These are phyloP conservation scores for Poecilia velifera DNA, from an alignment of 2,797 vertebrate species.

Conservation along the genomic window DNA sequence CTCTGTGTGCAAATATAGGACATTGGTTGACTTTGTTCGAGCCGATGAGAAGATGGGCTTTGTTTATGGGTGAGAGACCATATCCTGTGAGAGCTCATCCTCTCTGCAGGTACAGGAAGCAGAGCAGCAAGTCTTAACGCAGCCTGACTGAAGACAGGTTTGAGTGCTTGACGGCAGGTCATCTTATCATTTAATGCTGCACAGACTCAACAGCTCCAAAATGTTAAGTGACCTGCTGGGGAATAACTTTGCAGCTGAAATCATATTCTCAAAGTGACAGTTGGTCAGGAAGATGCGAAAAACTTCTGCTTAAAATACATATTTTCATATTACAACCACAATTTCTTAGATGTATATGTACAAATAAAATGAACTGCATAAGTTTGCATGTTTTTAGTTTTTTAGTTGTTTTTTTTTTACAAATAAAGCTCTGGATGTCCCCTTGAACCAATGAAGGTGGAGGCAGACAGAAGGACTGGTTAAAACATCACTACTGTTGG, in stretches of 20 bases:
- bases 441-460: too few relatives aligned
- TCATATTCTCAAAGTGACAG: not conserved
- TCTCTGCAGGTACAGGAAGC: slow-evolving; percentile 22
- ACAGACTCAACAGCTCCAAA: slow-evolving; percentile 16
- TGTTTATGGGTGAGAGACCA: not conserved
- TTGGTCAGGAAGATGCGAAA: not conserved
- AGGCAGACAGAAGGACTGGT: not conserved
- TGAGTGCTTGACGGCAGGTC: not conserved
- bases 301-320: not conserved
- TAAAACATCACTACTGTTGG: too few relatives aligned
- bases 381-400: not conserved
- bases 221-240: slow-evolving; percentile 3
- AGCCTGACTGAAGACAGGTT: not conserved
- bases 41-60: not conserved
- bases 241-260: not conserved
- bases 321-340: not conserved
- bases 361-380: not conserved
- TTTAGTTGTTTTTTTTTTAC: not conserved
- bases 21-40: not conserved
- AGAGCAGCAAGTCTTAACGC: not conserved
- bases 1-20: not conserved
- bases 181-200: slow-evolving; percentile 9
- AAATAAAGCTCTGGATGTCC: not conserved
- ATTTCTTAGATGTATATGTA: not conserved
- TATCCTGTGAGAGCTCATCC: not conserved